Evolutionary conservation across 2,113 vertebrate species (phyloP), one percentile per base, ranked within the genome.

Genomic region (Calyptomena viridis): DNA sequence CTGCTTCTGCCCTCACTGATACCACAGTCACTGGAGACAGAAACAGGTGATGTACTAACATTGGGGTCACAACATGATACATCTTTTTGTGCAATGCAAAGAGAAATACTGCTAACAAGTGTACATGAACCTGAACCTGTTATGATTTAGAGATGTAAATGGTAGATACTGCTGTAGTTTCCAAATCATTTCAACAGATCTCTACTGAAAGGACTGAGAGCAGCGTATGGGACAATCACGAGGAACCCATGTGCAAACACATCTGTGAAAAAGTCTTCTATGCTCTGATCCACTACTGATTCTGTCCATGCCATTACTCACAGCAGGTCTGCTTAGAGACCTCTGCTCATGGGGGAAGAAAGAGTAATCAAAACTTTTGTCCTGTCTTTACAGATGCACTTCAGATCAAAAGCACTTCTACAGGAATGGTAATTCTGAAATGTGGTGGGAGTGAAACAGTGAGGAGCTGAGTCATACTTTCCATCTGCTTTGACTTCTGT

Each of bases 401-500:
- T 92, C 49, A 76, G 67, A 84, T 89, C 78, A 84, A 91, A 95
- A 72, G 62, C 49, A 79, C 9, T 82, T 84, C 46, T 58, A 73
- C n/a, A 31, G 31, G 12, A 87, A 69, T 9, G 60, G 21, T 73
- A 76, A 76, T 63, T 80, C 42, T 89, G 37, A 87, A 56, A 60
- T 44, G 49, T 83, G 46, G 33, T 74, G 20, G 55, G 55, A 93
- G 35, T 55, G 31, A 27, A 87, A 67, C 40, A 52, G 46, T 42
- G 53, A 89, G 69, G 37, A 95, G 33, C 66, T 68, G 77, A 89
- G 56, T 90, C 60, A 84, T 64, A 40, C 44, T 84, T 87, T 52
- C 69, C 53, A 87, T 87, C 63, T 91, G 71, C 62, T 93, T 91
- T 94, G 28, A 76, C 53, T 92, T 92, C 73, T 85, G 55, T 63